Evolutionary conservation across 2,113 vertebrate genomes (phyloP).

Genomic region (Entelurus aequoreus): DNA sequence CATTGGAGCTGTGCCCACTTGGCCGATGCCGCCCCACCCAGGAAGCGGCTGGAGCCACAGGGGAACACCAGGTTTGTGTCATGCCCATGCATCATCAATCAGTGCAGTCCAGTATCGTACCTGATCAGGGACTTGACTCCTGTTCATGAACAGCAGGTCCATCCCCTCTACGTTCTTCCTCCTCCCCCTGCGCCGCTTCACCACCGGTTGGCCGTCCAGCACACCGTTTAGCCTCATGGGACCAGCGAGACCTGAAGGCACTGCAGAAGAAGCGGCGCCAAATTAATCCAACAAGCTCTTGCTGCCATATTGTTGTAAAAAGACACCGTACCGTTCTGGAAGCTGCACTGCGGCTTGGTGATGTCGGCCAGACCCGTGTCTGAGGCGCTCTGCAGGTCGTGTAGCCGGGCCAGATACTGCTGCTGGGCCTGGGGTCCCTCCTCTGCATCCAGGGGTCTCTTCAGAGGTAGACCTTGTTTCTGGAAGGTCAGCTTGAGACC

Average conservation of each 20-base stretch:
- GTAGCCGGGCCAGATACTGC: conserved; percentile 88
- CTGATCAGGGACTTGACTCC: conserved; percentile 77
- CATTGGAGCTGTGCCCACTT: conserved; percentile 63
- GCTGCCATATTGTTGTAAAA: conserved; percentile 45
- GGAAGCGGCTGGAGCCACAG: conserved; percentile 70
- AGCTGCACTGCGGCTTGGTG: conserved; percentile 77
- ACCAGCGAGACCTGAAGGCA: conserved; percentile 67
- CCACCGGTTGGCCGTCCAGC: conserved; percentile 80
- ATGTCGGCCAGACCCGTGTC: conserved; percentile 86
- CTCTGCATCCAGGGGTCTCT: conserved; percentile 85
- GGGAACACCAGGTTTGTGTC: background rate
- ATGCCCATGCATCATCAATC: background rate
- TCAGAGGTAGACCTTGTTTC: conserved; percentile 90
- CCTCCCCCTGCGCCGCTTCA: conserved; percentile 89
- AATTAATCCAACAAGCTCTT: conserved; percentile 10
- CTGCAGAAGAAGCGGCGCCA: conserved; percentile 20
- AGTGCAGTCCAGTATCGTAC: conserved; percentile 61
- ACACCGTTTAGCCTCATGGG: conserved; percentile 83
- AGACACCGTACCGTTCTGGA: conserved; percentile 68
- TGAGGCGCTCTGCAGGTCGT: conserved; percentile 88
- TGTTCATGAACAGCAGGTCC: conserved; percentile 88
- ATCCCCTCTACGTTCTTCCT: conserved; percentile 96
- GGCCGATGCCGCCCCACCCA: conserved; percentile 77
- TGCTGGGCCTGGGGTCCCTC: conserved; percentile 86
- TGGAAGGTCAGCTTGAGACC: conserved; percentile 98